These are phyloP conservation scores for Turritopsis rubra DNA, from an alignment of 30 jellyfish, hydroid and myxozoan species.

Conservation along the genomic window DNA sequence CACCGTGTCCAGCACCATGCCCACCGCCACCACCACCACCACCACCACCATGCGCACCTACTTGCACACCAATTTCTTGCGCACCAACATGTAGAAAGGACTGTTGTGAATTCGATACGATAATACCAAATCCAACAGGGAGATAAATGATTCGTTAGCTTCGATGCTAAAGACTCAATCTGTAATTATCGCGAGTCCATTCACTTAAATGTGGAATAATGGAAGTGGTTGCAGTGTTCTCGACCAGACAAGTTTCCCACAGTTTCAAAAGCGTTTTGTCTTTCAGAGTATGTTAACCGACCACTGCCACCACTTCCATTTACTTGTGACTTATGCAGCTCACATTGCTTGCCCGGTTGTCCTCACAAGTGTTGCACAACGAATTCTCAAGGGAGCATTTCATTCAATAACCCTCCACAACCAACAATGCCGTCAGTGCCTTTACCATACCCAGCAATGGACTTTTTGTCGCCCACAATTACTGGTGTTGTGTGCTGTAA, in stretches of 20 bases:
- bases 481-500: constrained; percentile 25
- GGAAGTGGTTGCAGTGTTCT: not conserved
- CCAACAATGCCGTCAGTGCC: constrained; percentile 29
- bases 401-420: constrained; percentile 10
- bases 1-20: not conserved
- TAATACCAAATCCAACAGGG: constrained; percentile 17
- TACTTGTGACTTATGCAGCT: constrained; percentile 21
- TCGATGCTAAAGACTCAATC: not conserved
- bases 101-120: constrained; percentile 21
- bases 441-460: constrained; percentile 16
- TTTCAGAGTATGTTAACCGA: constrained; percentile 15
- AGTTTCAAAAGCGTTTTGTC: not conserved
- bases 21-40: constrained; percentile 17
- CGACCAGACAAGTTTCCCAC: not conserved
- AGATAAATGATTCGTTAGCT: not conserved
- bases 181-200: not conserved
- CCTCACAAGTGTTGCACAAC: constrained; percentile 2
- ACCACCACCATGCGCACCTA: constrained; percentile 8
- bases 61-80: constrained; percentile 46
- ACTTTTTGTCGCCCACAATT: not conserved
- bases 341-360: constrained; percentile 27
- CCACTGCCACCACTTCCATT: constrained; percentile 18
- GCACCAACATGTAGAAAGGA: constrained; percentile 46
- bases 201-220: not conserved
- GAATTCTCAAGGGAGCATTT: not conserved